A percentile compares a stretch with the other conserved stretches of the same genome.
Evolutionary conservation across 2,888 invertebrate species (phyloP).

Genomic region (Anodontia alba): DNA sequence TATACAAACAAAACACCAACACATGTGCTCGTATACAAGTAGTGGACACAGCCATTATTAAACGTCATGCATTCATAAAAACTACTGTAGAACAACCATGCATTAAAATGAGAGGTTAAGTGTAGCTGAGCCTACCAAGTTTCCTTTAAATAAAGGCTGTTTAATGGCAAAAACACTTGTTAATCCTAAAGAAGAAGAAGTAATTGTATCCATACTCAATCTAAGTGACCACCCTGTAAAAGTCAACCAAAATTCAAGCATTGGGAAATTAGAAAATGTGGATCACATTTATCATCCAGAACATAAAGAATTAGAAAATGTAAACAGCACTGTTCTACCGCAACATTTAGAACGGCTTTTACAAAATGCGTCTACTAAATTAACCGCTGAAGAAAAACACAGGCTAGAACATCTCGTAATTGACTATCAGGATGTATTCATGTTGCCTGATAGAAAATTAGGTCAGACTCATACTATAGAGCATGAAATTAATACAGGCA

Average conservation of each 20-base stretch:
- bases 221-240: not conserved
- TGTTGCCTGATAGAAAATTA: too few relatives aligned
- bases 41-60: not conserved
- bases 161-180: not conserved
- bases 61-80: not conserved
- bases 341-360: too few relatives aligned
- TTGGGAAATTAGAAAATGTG: not conserved
- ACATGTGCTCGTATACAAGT: not conserved
- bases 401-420: too few relatives aligned
- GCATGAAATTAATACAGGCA: too few relatives aligned
- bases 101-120: not conserved
- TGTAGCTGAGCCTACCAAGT: not conserved
- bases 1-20: not conserved
- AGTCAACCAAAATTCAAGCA: not conserved
- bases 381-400: too few relatives aligned
- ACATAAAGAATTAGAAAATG: too few relatives aligned
- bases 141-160: not conserved
- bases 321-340: too few relatives aligned
- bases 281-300: not conserved
- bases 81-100: not conserved
- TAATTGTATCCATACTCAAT: not conserved
- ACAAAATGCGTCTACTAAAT: too few relatives aligned
- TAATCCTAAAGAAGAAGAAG: not conserved
- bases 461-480: too few relatives aligned
- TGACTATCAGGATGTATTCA: too few relatives aligned